Conservation (phyloP, 2,797 vertebrate genomes). For the Leptodactylus fallax region DNA sequence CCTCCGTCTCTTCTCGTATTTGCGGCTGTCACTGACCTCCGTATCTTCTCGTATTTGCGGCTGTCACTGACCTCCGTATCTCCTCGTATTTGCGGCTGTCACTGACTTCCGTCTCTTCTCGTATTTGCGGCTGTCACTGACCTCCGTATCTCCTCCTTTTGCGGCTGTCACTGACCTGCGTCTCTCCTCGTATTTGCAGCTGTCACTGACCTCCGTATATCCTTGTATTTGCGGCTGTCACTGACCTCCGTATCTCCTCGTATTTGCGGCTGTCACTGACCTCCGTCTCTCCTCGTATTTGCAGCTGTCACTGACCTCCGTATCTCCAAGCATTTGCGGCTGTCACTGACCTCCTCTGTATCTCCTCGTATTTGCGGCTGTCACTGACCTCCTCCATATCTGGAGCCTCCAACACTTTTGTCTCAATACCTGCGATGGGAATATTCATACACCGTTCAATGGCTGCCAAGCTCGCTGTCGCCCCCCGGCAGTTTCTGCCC, state of each 20-base stretch:
- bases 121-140: constrained; percentile 21
- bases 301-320: constrained; percentile 10
- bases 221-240: background rate
- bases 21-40: constrained; percentile 8
- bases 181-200: background rate
- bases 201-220: constrained; percentile 5
- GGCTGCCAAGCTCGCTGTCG: constrained; percentile 31
- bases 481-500: background rate
- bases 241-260: background rate
- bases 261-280: constrained; percentile 22
- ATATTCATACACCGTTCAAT: no score
- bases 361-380: background rate
- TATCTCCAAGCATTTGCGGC: background rate
- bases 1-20: background rate
- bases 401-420: constrained; percentile 27
- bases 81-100: background rate
- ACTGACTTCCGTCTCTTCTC: background rate
- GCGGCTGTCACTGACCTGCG: constrained; percentile 14
- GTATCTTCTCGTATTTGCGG: background rate
- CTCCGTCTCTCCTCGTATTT: background rate
- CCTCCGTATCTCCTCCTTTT: background rate
- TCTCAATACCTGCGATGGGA: no score
- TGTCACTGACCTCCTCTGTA: constrained; percentile 4
- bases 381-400: constrained; percentile 28
- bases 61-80: constrained; percentile 12